These are phyloP conservation scores for Polypterus bichir DNA, from an alignment of 2,113 vertebrate genomes.

Conservation along the genomic window DNA sequence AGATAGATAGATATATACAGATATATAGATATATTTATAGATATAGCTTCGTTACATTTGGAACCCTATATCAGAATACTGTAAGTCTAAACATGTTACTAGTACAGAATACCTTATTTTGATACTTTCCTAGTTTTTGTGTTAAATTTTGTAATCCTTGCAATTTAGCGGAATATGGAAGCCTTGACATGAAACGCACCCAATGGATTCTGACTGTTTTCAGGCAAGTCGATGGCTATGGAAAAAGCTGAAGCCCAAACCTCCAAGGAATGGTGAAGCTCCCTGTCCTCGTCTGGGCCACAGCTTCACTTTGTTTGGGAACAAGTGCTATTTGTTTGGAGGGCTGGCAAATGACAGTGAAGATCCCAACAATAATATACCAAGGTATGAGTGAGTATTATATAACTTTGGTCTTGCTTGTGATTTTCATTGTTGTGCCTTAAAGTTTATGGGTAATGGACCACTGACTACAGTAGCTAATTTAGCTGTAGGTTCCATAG, in stretches of 20 bases:
- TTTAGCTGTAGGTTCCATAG: too few relatives aligned
- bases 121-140: background rate
- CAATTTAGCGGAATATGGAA: too few relatives aligned
- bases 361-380: constrained; percentile 82
- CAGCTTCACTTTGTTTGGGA: constrained; percentile 75
- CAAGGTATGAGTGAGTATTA: constrained; percentile 50
- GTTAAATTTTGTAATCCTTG: too few relatives aligned
- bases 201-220: background rate
- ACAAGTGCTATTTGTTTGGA: constrained; percentile 80
- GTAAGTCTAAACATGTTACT: too few relatives aligned
- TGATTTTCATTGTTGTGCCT: background rate
- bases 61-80: too few relatives aligned
- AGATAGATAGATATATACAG: too few relatives aligned
- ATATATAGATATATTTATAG: too few relatives aligned
- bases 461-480: too few relatives aligned
- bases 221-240: constrained; percentile 94
- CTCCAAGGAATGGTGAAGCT: constrained; percentile 58
- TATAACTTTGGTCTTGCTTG: background rate
- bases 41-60: too few relatives aligned
- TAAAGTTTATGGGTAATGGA: too few relatives aligned
- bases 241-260: constrained; percentile 86
- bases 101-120: too few relatives aligned
- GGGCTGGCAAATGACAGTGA: constrained; percentile 81
- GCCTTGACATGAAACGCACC: too few relatives aligned
- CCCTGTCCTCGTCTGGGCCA: constrained; percentile 77